Evolutionary conservation across 2,797 vertebrate species (phyloP).

Genomic region (Ctenopoma kingsleyae): DNA sequence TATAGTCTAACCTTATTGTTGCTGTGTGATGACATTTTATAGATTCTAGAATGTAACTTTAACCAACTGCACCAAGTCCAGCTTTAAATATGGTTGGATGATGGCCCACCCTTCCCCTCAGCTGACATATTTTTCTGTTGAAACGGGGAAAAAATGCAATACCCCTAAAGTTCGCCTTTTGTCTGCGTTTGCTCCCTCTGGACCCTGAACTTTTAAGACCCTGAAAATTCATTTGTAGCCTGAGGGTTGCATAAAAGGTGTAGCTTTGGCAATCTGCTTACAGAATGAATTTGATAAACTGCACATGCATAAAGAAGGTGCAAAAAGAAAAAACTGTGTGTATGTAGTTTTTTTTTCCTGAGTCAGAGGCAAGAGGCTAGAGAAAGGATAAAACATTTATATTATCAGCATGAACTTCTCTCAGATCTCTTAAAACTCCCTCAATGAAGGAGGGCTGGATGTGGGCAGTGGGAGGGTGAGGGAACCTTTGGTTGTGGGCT

Average conservation of each 20-base stretch:
- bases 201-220: conserved; percentile 67
- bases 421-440: conserved; percentile 63
- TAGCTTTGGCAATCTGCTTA: conserved; percentile 77
- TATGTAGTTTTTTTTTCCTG: conserved; percentile 51
- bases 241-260: conserved; percentile 76
- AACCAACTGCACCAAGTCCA: conserved; percentile 36
- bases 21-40: conserved; percentile 38
- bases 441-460: conserved; percentile 40
- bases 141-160: conserved; percentile 22
- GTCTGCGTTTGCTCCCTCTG: conserved; percentile 52
- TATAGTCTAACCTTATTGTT: conserved; percentile 43
- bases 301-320: conserved; percentile 47
- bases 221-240: conserved; percentile 72
- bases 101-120: conserved; percentile 7
- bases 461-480: conserved; percentile 16
- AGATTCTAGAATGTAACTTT: conserved; percentile 35
- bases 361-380: conserved; percentile 68
- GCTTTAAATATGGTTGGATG: conserved; percentile 29
- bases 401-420: conserved; percentile 61
- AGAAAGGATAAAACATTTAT: conserved; percentile 78
- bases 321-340: conserved; percentile 42
- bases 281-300: conserved; percentile 76
- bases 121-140: conserved; percentile 29
- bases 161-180: conserved; percentile 51
- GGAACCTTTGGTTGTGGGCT: conserved; percentile 25